A percentile compares a stretch with the other conserved stretches of the same genome.
phyloP scores from a whole-genome alignment of 2,113 vertebrate genomes.

The Pelvicachromis taeniatus region DNA sequence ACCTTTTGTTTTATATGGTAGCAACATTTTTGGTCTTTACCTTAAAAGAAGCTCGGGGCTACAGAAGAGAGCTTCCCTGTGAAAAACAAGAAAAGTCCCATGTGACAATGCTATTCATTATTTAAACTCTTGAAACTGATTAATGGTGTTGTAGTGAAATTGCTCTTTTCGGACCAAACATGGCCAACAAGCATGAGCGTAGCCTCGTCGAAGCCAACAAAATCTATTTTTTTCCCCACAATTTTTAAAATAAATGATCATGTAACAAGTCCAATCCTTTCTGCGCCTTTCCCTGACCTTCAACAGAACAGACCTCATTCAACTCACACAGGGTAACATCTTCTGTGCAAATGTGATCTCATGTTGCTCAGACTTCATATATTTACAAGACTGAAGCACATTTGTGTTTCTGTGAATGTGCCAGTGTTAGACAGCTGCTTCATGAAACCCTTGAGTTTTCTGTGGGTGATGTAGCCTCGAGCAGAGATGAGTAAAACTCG shows the following conservation, averaged over 20 bases:
- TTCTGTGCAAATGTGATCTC: background rate
- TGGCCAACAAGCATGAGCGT: background rate
- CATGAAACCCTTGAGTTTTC: background rate
- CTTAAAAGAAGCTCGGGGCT: background rate
- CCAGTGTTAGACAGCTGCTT: background rate
- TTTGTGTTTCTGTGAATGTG: background rate
- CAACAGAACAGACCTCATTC: background rate
- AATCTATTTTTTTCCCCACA: slow-evolving; percentile 7
- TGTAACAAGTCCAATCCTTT: background rate
- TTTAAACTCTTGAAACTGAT: slow-evolving; percentile 40
- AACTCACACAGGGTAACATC: background rate
- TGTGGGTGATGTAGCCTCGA: background rate
- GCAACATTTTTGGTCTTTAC: background rate
- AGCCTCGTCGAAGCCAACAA: background rate
- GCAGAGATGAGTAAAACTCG: background rate
- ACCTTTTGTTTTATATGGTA: background rate
- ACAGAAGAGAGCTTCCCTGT: background rate
- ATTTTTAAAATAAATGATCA: background rate
- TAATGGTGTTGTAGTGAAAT: slow-evolving; percentile 18
- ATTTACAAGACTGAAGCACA: background rate
- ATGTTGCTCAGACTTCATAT: background rate
- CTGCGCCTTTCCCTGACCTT: background rate
- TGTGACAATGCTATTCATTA: slow-evolving; percentile 37
- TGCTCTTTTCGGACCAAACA: slow-evolving; percentile 23
- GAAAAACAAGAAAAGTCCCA: background rate